These are phyloP conservation scores for Odontamblyopus rebecca DNA, from an alignment of 2,797 vertebrate genomes.

Conservation along the genomic window DNA sequence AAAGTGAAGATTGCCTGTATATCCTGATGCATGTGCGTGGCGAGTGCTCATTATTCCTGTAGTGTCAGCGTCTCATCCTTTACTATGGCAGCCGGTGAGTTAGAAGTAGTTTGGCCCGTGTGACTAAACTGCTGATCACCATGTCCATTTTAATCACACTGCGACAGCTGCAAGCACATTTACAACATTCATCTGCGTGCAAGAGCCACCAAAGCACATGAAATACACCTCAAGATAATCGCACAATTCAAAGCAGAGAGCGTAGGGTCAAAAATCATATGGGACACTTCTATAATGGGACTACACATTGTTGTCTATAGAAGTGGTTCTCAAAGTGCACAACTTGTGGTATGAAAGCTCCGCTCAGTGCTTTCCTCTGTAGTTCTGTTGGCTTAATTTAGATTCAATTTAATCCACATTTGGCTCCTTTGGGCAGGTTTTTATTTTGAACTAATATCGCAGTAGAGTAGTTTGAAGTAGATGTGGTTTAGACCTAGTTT, in stretches of 20 bases:
- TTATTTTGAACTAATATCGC: not conserved
- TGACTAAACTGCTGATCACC: conserved; percentile 63
- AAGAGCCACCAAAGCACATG: conserved; percentile 1
- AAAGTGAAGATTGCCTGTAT: conserved; percentile 7
- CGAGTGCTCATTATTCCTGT: conserved; percentile 45
- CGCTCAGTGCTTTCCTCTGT: not conserved
- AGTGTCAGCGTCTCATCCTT: conserved; percentile 59
- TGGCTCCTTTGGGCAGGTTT: not conserved
- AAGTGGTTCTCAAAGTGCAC: not conserved
- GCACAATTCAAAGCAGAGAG: conserved; percentile 9
- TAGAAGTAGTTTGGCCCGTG: conserved; percentile 55
- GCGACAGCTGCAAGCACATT: conserved; percentile 41
- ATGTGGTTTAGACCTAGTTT: not conserved
- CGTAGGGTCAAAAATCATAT: conserved; percentile 16
- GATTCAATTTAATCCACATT: not conserved
- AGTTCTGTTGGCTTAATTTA: not conserved
- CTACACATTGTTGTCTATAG: not conserved
- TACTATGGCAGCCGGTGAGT: conserved; percentile 56
- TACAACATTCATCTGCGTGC: conserved; percentile 39
- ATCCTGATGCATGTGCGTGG: conserved; percentile 32
- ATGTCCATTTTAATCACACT: conserved; percentile 53
- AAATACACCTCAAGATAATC: conserved; percentile 11
- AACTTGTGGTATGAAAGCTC: not conserved
- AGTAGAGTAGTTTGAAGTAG: not conserved
- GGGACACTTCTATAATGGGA: not conserved